phyloP scores from a whole-genome alignment of 2,797 vertebrate species.

The Rhinatrema bivittatum region DNA sequence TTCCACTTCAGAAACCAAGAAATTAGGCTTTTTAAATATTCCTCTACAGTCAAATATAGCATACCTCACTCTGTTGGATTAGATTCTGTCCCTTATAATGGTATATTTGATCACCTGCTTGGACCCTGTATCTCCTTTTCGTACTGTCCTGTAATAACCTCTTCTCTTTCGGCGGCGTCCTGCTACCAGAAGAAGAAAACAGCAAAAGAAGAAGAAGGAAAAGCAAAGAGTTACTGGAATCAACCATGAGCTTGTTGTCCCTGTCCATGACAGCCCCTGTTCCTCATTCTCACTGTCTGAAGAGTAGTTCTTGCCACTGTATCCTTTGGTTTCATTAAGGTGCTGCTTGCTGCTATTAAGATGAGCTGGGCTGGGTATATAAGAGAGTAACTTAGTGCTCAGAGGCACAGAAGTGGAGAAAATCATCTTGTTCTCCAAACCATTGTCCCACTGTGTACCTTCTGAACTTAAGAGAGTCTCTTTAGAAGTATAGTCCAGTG shows the following conservation, averaged over 20 bases:
- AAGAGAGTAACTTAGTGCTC: constrained; percentile 1
- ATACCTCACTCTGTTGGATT: constrained; percentile 9
- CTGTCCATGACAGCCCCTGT: constrained; percentile 43
- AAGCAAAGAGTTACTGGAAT: constrained; percentile 58
- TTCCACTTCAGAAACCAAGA: too few species aligned
- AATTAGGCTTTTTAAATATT: rapidly evolving
- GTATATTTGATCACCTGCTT: constrained; percentile 60
- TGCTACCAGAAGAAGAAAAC: constrained; percentile 52
- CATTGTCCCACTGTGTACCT: constrained; percentile 4
- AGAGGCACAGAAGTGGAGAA: constrained; percentile 8
- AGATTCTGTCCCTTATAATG: constrained; percentile 50
- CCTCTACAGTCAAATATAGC: not conserved
- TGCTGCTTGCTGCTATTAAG: constrained; percentile 60
- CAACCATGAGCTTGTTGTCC: constrained; percentile 52
- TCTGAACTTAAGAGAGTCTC: constrained; percentile 6
- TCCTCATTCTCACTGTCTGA: constrained; percentile 1
- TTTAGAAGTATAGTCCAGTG: not conserved
- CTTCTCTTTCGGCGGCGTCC: constrained; percentile 57
- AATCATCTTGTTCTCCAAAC: constrained; percentile 1
- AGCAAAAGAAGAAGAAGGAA: constrained; percentile 64
- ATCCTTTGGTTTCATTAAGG: constrained; percentile 67
- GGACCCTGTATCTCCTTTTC: constrained; percentile 41
- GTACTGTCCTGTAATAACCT: constrained; percentile 59
- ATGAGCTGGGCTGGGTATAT: constrained; percentile 13
- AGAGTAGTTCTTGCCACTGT: constrained; percentile 57